These are phyloP conservation scores for Lasiurus borealis DNA, from an alignment of 2,113 vertebrate species.

Conservation along the genomic window DNA sequence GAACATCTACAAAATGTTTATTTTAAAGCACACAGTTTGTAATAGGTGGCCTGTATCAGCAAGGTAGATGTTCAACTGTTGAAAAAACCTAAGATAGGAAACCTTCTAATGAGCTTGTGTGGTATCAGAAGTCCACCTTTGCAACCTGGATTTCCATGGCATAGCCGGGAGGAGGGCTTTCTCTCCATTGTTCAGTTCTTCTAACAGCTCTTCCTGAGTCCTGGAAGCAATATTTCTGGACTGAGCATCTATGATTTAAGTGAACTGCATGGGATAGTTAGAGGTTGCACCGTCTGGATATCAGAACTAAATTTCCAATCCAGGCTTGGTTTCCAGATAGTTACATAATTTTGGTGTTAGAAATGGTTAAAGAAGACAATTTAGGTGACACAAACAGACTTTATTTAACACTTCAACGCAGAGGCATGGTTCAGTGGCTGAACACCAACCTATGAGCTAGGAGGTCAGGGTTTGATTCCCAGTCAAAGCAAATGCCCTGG, in stretches of 20 bases:
- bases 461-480: no score
- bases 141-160: neutral
- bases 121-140: neutral
- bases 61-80: neutral
- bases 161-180: neutral
- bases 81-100: conserved; percentile 13
- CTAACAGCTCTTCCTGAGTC: neutral
- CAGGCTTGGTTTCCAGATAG: neutral
- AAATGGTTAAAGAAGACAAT: neutral
- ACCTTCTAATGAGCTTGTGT: neutral
- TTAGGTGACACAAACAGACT: neutral
- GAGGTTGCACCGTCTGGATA: neutral
- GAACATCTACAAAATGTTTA: neutral
- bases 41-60: neutral
- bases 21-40: neutral
- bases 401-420: neutral
- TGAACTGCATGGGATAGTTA: neutral
- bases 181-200: neutral
- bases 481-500: no score
- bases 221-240: neutral
- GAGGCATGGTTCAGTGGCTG: no score
- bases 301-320: neutral
- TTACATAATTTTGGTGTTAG: neutral
- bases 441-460: no score
- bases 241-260: neutral